These are phyloP conservation scores for Actenoides lindsayi DNA, from an alignment of 2,113 vertebrate species.

Conservation along the genomic window DNA sequence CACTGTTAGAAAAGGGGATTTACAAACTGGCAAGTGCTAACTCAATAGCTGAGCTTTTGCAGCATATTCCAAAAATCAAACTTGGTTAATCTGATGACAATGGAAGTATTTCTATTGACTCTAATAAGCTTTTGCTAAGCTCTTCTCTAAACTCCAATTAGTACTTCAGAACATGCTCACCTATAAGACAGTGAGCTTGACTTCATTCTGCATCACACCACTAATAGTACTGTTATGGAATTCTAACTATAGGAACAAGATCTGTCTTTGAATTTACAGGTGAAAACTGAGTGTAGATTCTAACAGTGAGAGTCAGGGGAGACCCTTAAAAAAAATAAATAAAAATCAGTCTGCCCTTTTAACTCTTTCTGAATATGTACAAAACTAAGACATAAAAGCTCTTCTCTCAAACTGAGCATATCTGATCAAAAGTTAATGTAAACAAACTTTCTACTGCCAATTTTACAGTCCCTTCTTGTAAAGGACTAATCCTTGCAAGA, in stretches of 20 bases:
- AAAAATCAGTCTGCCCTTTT: background rate
- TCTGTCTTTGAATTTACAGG: background rate
- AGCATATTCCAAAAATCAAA: constrained; percentile 54
- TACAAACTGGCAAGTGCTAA: background rate
- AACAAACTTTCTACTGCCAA: background rate
- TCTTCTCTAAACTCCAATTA: constrained; percentile 49
- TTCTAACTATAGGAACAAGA: background rate
- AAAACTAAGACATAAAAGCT: background rate
- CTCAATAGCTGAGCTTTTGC: constrained; percentile 8
- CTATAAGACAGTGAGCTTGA: background rate
- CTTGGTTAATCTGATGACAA: constrained; percentile 43
- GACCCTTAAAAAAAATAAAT: background rate
- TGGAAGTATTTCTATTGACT: constrained; percentile 29
- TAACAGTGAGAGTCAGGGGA: background rate
- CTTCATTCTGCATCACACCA: background rate
- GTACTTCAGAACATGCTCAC: constrained; percentile 21
- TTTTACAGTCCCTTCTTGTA: background rate
- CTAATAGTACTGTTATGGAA: background rate
- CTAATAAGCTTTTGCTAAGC: constrained; percentile 55
- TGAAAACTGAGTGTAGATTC: background rate
- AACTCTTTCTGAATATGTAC: background rate
- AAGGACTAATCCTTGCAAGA: background rate
- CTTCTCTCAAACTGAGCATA: background rate
- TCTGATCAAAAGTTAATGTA: background rate
- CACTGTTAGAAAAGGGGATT: background rate